Evolutionary conservation across 2,797 vertebrate species (phyloP).

Genomic region (Notoglanidium macrostoma): DNA sequence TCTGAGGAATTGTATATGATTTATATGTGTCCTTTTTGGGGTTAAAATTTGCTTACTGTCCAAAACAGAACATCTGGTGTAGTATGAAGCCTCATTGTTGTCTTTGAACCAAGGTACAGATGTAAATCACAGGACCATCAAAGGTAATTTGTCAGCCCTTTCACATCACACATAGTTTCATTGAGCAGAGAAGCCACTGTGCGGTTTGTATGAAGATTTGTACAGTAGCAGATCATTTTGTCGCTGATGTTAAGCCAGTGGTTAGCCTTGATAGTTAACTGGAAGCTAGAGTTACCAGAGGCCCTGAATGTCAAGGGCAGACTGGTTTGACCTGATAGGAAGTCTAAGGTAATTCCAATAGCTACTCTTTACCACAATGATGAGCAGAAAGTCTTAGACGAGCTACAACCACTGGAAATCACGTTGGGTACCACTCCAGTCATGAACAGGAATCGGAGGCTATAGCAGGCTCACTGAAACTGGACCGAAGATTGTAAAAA

Average conservation of each 20-base stretch:
- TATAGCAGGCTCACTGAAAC: not conserved
- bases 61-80: not conserved
- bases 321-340: not conserved
- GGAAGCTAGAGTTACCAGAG: not conserved
- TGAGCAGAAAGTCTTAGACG: not conserved
- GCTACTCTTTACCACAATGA: not conserved
- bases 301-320: not conserved
- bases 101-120: constrained; percentile 11
- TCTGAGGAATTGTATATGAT: not conserved
- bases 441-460: not conserved
- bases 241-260: not conserved
- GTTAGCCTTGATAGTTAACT: not conserved
- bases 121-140: not conserved
- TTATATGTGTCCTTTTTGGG: not conserved
- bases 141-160: not conserved
- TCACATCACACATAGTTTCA: not conserved
- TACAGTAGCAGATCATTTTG: not conserved
- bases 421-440: too few relatives aligned
- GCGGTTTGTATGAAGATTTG: not conserved
- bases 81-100: not conserved
- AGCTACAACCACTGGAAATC: not conserved
- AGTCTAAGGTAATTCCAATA: not conserved
- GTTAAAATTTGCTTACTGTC: not conserved
- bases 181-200: not conserved
- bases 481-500: not conserved